Base-by-base conservation (phyloP, 1,140 invertebrate genomes). In the Gonatopus flavifemur region DNA sequence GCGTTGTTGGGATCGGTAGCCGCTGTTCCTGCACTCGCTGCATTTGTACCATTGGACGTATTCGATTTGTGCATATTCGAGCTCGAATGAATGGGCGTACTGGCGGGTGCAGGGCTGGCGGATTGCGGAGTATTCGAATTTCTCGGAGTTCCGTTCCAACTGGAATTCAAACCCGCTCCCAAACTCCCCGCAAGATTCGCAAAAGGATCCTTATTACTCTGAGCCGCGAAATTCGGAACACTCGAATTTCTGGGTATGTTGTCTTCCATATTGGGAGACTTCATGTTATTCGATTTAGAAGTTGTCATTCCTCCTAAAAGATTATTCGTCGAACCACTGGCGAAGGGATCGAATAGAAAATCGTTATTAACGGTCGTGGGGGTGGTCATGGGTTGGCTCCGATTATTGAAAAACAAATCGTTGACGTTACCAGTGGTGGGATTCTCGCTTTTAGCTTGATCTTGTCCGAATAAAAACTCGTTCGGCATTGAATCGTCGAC, bases 181-280 rank as follows among this genome's bases (percentile, higher is more conserved):
- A 78, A 21, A 0, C 69, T 67, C 3, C 69, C 64, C 4, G 71
- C 77, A 4, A 84, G 64, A 64, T 83, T 82, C 18, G 80, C 78
- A 50, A 84, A 83, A 3, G 81, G 81, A 66, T 84, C 83, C 33
- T 74, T 74, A 15, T 59, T 71, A n/a, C n/a, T n/a, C 32, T 76
- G 76, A 8, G 74, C 72, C 6, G 77, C 74, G 12, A 85, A 79
- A 66, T 85, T 85, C 1, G 83, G 82, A 18, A 82, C 81, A 43
- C 82, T 84, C 6, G 81, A 75, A 64, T 84, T 85, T 19, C 83
- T 63, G 1, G 81, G 82, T 7, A 84, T 80, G 24, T 39, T 69
- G n/a, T 76, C 75, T n/a, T 77, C 75, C 2, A 30, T 3, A 13
- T 49, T 66, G 6, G 64, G 54, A 3, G 55, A 38, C 20, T 64